These are phyloP conservation scores for Clarias macrocephalus DNA, from an alignment of 2,113 vertebrate species.

Conservation along the genomic window DNA sequence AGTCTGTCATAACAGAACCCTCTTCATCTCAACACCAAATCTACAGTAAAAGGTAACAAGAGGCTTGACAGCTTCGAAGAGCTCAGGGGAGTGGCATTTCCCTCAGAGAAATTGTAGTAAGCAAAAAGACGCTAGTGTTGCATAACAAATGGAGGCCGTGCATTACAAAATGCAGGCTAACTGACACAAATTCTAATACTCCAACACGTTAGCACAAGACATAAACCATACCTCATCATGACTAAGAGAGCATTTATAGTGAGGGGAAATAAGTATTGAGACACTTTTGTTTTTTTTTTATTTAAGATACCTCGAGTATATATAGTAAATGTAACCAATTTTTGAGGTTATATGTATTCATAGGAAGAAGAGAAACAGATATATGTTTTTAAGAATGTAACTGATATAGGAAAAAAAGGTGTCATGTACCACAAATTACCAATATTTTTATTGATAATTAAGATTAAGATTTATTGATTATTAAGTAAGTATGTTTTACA, in stretches of 20 bases:
- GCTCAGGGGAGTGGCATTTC: background rate
- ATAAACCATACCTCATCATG: slow-evolving; percentile 25
- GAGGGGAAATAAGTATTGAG: background rate
- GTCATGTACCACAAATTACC: background rate
- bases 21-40: slow-evolving; percentile 43
- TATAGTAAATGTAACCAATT: background rate
- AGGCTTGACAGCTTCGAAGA: background rate
- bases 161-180: slow-evolving; percentile 19
- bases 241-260: background rate
- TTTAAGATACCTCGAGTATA: background rate
- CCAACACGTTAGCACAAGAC: slow-evolving; percentile 34
- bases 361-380: background rate
- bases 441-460: too few relatives aligned
- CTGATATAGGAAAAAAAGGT: background rate
- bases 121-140: background rate
- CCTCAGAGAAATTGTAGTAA: background rate
- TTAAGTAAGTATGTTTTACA: background rate
- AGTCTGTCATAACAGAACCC: slow-evolving; percentile 31
- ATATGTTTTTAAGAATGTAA: background rate
- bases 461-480: too few relatives aligned
- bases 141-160: slow-evolving; percentile 10
- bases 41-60: slow-evolving; percentile 14
- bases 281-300: background rate
- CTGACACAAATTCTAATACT: slow-evolving; percentile 30
- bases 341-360: background rate